Conservation (phyloP, 2,888 invertebrate species). For the Andrena praecox region DNA sequence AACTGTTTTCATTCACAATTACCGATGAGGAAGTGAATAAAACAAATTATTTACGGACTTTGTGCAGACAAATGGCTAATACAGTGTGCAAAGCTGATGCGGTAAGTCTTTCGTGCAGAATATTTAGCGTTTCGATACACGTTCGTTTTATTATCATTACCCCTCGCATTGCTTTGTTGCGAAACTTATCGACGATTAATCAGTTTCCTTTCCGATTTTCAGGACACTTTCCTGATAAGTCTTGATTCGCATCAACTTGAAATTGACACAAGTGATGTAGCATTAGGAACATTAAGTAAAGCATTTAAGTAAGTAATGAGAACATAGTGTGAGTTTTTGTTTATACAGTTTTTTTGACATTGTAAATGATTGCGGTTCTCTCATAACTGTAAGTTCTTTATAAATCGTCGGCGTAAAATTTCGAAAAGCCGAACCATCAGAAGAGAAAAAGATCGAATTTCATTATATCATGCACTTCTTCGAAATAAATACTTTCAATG, state of each 20-base stretch:
- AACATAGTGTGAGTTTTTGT: not conserved
- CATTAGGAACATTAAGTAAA: constrained; percentile 94
- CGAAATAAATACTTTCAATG: too few relatives aligned
- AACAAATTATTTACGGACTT: constrained; percentile 91
- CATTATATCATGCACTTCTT: too few relatives aligned
- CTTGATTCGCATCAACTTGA: constrained; percentile 93
- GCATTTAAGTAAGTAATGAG: constrained; percentile 90
- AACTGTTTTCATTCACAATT: constrained; percentile 94
- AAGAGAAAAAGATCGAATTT: too few relatives aligned
- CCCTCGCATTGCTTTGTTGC: not conserved
- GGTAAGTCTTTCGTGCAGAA: constrained; percentile 87
- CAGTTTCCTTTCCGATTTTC: constrained; percentile 73
- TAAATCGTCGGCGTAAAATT: too few relatives aligned
- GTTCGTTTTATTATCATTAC: constrained; percentile 6
- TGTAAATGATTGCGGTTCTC: constrained; percentile 33
- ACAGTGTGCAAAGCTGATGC: constrained; percentile 97
- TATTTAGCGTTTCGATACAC: constrained; percentile 9
- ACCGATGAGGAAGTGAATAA: constrained; percentile 94
- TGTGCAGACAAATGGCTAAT: constrained; percentile 96
- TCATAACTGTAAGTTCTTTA: constrained; percentile 35
- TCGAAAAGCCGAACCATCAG: too few relatives aligned
- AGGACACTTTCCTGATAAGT: constrained; percentile 93
- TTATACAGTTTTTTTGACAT: constrained; percentile 20
- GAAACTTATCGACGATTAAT: constrained; percentile 10
- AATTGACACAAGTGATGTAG: constrained; percentile 95